Base-by-base conservation (phyloP, 2,797 vertebrate genomes). In the Phoebastria nigripes region DNA sequence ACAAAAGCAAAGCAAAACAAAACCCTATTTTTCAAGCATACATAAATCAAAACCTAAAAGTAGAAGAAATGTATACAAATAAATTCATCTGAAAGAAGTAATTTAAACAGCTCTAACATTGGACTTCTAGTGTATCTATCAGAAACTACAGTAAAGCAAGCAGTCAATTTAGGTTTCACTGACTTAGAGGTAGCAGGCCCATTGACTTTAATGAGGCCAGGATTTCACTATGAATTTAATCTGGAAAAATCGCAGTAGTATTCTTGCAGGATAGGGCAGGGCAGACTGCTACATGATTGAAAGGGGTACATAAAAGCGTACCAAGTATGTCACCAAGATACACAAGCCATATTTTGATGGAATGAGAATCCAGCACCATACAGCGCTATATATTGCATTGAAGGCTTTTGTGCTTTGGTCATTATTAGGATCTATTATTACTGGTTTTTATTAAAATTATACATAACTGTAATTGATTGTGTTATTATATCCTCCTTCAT, bases 391-490 rank as follows among this genome's bases (percentile, higher is more conserved):
- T 37, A 51, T 4, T 79, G 37, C 72, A 74, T 3, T 80, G 70
- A 90, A 93, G 58, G 62, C 72, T 89, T 82, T 89, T 93, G 69
- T 79, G 54, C 29, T 73, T 86, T 70, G 35, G 71, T 84, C 61
- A 79, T 78, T 67, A 63, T 67, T 77, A 87, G 67, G 44, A 71
- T 33, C 69, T 82, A 56, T 82, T 94, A 90, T 91, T 87, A 78
- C 72, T 66, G 65, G 11, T 7, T 91, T 96, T 90, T 87, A 86
- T 94, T 95, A 70, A 94, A 96, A 89, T 91, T 74, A 84, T 51
- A 86, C 59, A 78, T 86, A 86, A 93, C 89, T 76, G 74, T 61
- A 90, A 86, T 73, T 92, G 76, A 92, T 87, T 12, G 44, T 14
- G 15, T 85, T 93, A 87, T 89, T 92, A 91, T 56, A 77, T 74